Conservation (phyloP, 2,113 vertebrate genomes). For the Rhadina sibilatrix region DNA sequence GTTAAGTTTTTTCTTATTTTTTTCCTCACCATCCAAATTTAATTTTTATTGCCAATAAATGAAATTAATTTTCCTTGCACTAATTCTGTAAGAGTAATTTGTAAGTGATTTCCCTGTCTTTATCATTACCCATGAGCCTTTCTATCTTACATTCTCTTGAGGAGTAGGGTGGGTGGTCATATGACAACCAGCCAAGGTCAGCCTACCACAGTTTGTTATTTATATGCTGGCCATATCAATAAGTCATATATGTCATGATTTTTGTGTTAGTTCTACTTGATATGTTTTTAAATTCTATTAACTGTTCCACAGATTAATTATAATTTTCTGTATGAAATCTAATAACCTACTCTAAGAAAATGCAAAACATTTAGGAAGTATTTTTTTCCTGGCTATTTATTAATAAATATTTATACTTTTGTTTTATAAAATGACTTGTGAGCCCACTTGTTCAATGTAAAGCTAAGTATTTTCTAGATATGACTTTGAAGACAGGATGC, state of each 20-base stretch:
- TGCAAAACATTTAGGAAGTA: background rate
- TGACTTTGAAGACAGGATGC: background rate
- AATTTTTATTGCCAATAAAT: background rate
- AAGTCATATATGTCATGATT: background rate
- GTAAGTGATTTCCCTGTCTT: background rate
- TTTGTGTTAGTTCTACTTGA: background rate
- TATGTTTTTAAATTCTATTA: background rate
- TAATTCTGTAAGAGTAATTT: background rate
- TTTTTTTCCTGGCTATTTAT: background rate
- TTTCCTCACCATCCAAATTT: background rate
- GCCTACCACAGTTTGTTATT: background rate
- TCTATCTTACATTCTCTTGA: background rate
- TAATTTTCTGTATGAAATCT: background rate
- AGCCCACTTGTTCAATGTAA: background rate
- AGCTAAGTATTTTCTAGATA: background rate
- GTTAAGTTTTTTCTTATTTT: background rate
- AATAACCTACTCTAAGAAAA: background rate
- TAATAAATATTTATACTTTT: background rate
- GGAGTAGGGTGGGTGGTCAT: background rate
- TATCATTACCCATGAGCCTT: background rate
- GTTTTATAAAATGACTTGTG: background rate
- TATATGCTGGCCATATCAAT: background rate
- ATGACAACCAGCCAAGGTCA: background rate
- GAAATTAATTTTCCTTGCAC: background rate
- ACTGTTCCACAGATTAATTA: background rate